Evolutionary conservation across 2,888 invertebrate species (phyloP).

Genomic region (Sabatieria punctata): DNA sequence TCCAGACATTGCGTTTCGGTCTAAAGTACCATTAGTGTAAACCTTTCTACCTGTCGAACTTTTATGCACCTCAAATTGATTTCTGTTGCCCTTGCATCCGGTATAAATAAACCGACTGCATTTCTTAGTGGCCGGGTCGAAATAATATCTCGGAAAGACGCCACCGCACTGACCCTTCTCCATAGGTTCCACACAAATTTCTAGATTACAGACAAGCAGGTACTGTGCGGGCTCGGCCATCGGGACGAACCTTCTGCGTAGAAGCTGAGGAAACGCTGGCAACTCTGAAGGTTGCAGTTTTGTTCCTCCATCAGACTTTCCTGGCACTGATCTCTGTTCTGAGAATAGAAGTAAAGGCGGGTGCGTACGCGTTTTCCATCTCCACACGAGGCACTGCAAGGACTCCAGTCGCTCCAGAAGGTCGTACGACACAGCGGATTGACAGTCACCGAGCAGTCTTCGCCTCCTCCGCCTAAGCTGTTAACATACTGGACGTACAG

Average conservation of each 20-base stretch:
- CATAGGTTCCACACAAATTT: conserved; percentile 59
- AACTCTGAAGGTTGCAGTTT: conserved; percentile 24
- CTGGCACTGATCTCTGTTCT: conserved; percentile 21
- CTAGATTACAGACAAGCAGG: conserved; percentile 36
- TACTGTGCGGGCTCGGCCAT: neutral
- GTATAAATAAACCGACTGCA: conserved; percentile 69
- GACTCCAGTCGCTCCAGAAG: conserved; percentile 35
- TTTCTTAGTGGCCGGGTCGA: conserved; percentile 48
- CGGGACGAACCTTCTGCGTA: conserved; percentile 22
- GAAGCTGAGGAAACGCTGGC: conserved; percentile 20
- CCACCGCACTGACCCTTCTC: conserved; percentile 74
- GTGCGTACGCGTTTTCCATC: conserved; percentile 20
- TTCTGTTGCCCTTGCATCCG: conserved; percentile 71
- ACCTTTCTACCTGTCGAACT: too few relatives aligned
- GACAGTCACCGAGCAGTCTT: conserved; percentile 5
- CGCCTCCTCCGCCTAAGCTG: conserved; percentile 2
- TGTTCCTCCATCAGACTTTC: conserved; percentile 25
- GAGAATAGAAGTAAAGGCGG: conserved; percentile 27
- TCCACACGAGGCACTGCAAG: conserved; percentile 38
- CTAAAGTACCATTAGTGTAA: too few relatives aligned
- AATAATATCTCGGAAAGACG: conserved; percentile 69
- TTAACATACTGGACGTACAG: too few relatives aligned
- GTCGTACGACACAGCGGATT: conserved; percentile 30
- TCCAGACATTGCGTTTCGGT: conserved; percentile 34
- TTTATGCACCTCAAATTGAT: conserved; percentile 63